Base-by-base conservation (phyloP, 1,140 invertebrate species). In the Cydia amplana region DNA sequence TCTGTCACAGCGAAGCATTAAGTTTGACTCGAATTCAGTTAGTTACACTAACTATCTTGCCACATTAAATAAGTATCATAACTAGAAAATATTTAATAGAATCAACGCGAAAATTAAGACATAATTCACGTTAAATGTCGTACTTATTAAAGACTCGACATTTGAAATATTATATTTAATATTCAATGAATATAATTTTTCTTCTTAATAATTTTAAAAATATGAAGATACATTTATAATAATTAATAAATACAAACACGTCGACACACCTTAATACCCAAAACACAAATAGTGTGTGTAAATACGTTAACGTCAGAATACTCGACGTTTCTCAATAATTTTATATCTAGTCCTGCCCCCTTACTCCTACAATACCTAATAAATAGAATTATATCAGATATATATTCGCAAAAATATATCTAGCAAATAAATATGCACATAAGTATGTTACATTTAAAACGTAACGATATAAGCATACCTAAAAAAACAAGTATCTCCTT, bases 231-330 rank as follows among this genome's bases (percentile, higher is more conserved):
- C 79, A 82, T 81, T 83, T 80, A 81, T 80, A 79, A 81, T 55
- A 49, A 51, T 43, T 46, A 28, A 18, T 64, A 78, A 73, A 81
- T 85, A 88, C 87, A 83, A 81, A 86, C 86, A 90, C 78, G 76
- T 82, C 76, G 83, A 89, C 79, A 90, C 82, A 87, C 77, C 83
- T 70, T 86, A 87, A 80, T 72, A 85, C 78, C 85, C 80, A 81
- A 85, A 86, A 87, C 75, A 82, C 83, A 83, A 72, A 75, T 75
- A 84, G 20, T 84, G 80, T 83, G 81, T 83, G 81, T 90, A 85
- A 86, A 87, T 87, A 87, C 20, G 84, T 89, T 85, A 91, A 92
- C 86, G 91, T 87, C 87, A 84, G 87, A 77, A 84, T 83, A 87
- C 78, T 83, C 79, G 77, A 83, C 82, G 86, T 80, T 85, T 79